Base-by-base conservation (phyloP, 2,797 vertebrate genomes). In the Eptatretus atami region DNA sequence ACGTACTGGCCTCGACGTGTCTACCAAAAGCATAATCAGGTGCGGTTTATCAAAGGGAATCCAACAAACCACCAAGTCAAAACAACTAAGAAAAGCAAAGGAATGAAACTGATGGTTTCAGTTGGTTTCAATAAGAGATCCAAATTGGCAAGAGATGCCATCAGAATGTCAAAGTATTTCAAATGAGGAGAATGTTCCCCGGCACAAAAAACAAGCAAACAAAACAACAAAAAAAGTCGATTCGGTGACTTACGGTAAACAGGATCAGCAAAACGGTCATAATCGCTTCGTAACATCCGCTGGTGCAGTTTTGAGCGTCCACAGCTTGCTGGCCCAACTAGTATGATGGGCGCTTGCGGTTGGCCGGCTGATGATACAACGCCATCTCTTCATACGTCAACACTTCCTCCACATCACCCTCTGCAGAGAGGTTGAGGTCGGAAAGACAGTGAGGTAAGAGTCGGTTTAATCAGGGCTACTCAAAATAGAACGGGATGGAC, bases 381-480 rank as follows among this genome's bases (percentile, higher is more conserved):
- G 86, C 88, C 88, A 96, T 94, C 74, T 96, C 90, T 71, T 95
- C 90, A 1, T 96, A 96, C 63, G 90, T 96, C 70, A 94, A 74
- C 68, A 96, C 81, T 68, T 94, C 90, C 66, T 95, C 90, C 6
- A 81, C 86, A 71, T 94, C 87, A 19, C 78, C 77, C 72, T 95
- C 88, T 93, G 68, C 52, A 60, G 3, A 12, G 9, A n/a, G 24
- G 57, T 24, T n/a, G n/a, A 61, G 25, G 57, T 25, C n/a, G 57
- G 25, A n/a, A 61, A 61, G 57, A 61, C n/a, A 10, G 57, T 25
- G 25, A 25, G 25, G n/a, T 44, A 1, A 44, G 31, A 44, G 31
- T 44, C 31, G 31, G 4, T 61, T n/a, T 11, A 61, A 25, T n/a
- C 25, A n/a, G 9, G 57, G 57, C n/a, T n/a, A 61, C 11, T 11